Conservation (phyloP, 1,140 invertebrate genomes). For the Sesamia nonagrioides region DNA sequence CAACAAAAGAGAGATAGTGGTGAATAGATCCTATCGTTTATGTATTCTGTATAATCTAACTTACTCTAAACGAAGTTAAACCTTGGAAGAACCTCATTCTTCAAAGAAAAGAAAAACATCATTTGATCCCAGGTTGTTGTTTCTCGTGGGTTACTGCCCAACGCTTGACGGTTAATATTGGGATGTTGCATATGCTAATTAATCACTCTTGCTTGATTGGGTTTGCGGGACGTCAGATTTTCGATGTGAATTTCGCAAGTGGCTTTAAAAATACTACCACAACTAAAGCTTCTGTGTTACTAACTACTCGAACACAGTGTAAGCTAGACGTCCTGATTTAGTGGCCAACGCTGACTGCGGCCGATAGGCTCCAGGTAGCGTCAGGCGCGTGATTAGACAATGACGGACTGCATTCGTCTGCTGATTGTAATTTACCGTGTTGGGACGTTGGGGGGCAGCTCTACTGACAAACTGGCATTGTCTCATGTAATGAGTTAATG, state of each 20-base stretch:
- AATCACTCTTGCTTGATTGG: too few relatives aligned
- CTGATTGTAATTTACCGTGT: constrained; percentile 36
- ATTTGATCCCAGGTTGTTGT: too few relatives aligned
- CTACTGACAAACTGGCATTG: neutral
- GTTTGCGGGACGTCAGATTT: neutral
- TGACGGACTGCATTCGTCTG: constrained; percentile 37
- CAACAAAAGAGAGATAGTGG: too few relatives aligned
- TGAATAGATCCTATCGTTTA: too few relatives aligned
- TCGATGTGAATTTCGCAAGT: constrained; percentile 51
- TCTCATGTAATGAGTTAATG: neutral
- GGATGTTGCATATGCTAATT: too few relatives aligned
- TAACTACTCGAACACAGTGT: neutral
- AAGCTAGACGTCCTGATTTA: constrained; percentile 68
- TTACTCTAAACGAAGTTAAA: too few relatives aligned
- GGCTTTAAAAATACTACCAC: neutral
- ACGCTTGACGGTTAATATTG: too few relatives aligned
- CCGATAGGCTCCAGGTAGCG: constrained; percentile 41
- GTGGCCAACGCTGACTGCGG: constrained; percentile 52
- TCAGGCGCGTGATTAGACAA: constrained; percentile 32
- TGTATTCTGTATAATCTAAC: too few relatives aligned
- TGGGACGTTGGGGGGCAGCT: neutral
- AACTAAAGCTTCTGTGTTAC: neutral
- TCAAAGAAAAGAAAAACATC: too few relatives aligned
- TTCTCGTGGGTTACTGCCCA: too few relatives aligned
- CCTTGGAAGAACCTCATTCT: too few relatives aligned